Conservation (phyloP, 2,113 vertebrate species). For the Periophthalmus modestus region DNA sequence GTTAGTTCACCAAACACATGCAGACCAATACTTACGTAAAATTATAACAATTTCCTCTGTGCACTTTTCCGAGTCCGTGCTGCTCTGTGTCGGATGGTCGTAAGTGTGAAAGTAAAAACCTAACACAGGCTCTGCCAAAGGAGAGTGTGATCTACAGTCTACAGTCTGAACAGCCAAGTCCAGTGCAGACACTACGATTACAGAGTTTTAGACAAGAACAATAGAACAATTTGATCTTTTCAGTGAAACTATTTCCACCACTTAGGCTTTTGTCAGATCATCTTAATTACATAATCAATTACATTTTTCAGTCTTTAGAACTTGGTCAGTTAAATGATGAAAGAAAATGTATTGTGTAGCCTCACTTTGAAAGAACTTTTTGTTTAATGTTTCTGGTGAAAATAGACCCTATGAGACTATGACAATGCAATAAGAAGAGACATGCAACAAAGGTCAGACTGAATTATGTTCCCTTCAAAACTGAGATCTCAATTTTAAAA, state of each 20-base stretch:
- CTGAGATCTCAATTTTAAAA: too few relatives aligned
- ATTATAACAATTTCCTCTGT: background rate
- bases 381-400: background rate
- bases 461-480: too few relatives aligned
- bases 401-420: background rate
- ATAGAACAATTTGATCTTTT: background rate
- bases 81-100: background rate
- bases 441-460: background rate
- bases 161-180: slow-evolving; percentile 25
- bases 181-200: slow-evolving; percentile 7
- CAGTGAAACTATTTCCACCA: background rate
- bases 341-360: background rate
- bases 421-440: background rate
- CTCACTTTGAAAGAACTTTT: background rate
- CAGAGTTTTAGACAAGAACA: slow-evolving; percentile 18
- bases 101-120: slow-evolving; percentile 47
- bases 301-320: background rate
- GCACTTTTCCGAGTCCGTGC: background rate
- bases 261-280: background rate
- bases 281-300: slow-evolving; percentile 3
- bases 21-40: background rate
- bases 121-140: slow-evolving; percentile 42
- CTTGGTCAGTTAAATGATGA: background rate
- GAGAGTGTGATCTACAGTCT: slow-evolving; percentile 41
- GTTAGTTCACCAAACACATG: background rate